A percentile compares a stretch with the other conserved stretches of the same genome.
These are phyloP conservation scores for Argopecten irradians DNA, from an alignment of 1,140 invertebrate genomes.

Conservation along the genomic window DNA sequence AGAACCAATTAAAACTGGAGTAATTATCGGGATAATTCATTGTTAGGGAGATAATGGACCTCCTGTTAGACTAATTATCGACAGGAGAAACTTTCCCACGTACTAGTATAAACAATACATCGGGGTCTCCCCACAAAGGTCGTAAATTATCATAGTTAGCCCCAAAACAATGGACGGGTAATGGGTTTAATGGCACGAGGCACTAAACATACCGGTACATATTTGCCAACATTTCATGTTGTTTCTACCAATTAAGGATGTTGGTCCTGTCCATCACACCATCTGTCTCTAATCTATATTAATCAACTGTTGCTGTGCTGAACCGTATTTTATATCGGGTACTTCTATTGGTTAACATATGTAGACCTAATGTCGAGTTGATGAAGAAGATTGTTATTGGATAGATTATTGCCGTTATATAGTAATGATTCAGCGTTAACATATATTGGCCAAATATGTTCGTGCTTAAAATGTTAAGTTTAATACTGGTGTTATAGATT, in stretches of 20 bases:
- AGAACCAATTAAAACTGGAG: not conserved
- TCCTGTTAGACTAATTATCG: not conserved
- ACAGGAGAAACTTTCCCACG: slow-evolving; percentile 3
- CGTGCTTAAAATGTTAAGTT: no score
- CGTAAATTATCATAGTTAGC: not conserved
- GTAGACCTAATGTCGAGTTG: no score
- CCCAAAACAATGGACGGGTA: not conserved
- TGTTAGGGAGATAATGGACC: not conserved
- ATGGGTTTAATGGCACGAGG: not conserved
- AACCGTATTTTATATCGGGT: not conserved
- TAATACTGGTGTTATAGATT: no score
- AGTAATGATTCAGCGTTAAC: no score
- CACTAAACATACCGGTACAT: not conserved
- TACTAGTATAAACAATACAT: not conserved
- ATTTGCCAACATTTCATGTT: not conserved
- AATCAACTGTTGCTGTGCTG: not conserved
- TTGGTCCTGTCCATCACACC: not conserved
- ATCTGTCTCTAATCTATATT: not conserved
- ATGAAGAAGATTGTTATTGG: no score
- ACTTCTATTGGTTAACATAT: not conserved
- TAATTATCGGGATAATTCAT: not conserved
- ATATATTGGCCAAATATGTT: no score
- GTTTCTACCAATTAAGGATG: not conserved
- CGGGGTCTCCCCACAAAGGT: not conserved
- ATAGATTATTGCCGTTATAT: no score